These are phyloP conservation scores for Regulus satrapa DNA, from an alignment of 2,113 vertebrate species.

Conservation along the genomic window DNA sequence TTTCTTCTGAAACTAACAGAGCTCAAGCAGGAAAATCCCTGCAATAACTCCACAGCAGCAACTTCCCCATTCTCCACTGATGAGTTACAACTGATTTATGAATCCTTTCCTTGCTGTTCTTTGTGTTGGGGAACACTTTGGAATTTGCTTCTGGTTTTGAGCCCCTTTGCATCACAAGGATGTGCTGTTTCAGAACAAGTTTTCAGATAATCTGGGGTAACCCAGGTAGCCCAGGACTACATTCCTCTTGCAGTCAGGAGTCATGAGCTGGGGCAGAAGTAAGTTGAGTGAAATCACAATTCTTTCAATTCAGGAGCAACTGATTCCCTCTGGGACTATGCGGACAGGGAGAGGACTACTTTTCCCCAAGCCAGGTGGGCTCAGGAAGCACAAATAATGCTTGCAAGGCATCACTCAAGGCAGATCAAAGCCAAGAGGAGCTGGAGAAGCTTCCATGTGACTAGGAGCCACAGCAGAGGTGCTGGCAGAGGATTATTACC, in stretches of 20 bases:
- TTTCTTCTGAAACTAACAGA: neutral
- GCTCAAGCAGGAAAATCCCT: neutral
- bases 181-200: neutral
- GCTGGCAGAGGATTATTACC: neutral
- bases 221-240: neutral
- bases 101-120: neutral
- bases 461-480: neutral
- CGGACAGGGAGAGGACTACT: neutral
- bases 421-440: neutral
- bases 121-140: neutral
- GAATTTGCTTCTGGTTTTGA: neutral
- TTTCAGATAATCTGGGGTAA: neutral
- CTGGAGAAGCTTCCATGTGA: neutral
- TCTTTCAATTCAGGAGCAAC: neutral
- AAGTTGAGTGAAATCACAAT: neutral
- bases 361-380: neutral
- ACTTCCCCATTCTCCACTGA: neutral
- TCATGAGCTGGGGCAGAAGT: neutral
- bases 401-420: neutral
- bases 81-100: neutral
- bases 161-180: neutral
- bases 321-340: neutral
- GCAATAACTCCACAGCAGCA: rapidly evolving
- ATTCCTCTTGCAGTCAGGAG: rapidly evolving
- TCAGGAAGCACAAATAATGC: neutral